Evolutionary conservation across 2,797 vertebrate genomes (phyloP).

Genomic region (Hippoglossus hippoglossus): DNA sequence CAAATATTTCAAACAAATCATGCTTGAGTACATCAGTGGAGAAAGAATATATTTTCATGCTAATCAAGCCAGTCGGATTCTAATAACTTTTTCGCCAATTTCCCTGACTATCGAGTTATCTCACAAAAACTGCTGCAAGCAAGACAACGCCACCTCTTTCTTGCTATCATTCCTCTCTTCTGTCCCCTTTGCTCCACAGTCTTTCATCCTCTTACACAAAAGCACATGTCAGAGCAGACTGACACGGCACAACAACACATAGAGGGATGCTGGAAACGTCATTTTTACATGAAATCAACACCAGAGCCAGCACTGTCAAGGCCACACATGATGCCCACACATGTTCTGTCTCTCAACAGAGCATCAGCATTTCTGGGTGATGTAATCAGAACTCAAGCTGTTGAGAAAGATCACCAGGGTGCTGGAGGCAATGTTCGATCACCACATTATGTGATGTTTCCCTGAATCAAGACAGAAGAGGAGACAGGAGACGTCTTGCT

Average conservation of each 20-base stretch:
- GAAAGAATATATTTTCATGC: constrained; percentile 2
- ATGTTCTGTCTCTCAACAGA: constrained; percentile 4
- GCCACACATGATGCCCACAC: constrained; percentile 54
- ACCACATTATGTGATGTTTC: constrained; percentile 2
- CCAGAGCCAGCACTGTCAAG: neutral
- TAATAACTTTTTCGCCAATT: constrained; percentile 41
- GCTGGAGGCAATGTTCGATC: constrained; percentile 6
- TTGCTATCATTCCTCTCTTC: neutral
- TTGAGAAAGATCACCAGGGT: neutral
- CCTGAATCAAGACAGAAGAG: neutral
- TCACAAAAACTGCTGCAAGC: constrained; percentile 4
- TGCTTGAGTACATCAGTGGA: neutral
- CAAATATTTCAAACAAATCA: neutral
- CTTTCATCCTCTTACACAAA: neutral
- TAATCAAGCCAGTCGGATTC: constrained; percentile 26
- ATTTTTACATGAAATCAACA: constrained; percentile 21
- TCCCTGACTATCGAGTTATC: constrained; percentile 44
- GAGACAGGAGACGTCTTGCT: neutral
- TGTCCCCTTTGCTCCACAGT: neutral
- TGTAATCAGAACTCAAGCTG: constrained; percentile 42
- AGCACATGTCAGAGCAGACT: neutral
- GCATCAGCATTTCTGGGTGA: constrained; percentile 47
- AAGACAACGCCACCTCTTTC: constrained; percentile 5
- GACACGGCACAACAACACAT: neutral
- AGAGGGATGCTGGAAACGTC: neutral